A percentile compares a stretch with the other conserved stretches of the same genome.
phyloP scores from a whole-genome alignment of 2,888 invertebrate species.

The Epistrophe grossulariae region DNA sequence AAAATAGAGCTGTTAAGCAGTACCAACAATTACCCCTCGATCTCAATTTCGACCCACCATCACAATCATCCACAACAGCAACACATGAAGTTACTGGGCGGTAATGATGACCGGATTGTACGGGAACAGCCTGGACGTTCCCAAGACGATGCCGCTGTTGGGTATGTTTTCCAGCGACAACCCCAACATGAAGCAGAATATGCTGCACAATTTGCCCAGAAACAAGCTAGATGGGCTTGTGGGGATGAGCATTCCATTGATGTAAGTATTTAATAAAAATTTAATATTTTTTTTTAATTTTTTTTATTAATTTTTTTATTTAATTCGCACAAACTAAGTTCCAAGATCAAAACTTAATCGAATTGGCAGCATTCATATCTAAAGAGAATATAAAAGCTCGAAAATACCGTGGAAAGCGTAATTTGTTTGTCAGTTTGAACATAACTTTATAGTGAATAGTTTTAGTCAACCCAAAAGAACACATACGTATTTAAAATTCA shows the following conservation, averaged over 20 bases:
- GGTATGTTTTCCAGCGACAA: slow-evolving; percentile 93
- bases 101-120: slow-evolving; percentile 88
- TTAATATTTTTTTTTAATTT: too few relatives aligned
- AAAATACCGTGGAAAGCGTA: too few relatives aligned
- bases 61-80: slow-evolving; percentile 80
- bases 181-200: slow-evolving; percentile 93
- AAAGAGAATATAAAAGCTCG: too few relatives aligned
- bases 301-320: not conserved
- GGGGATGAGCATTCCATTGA: slow-evolving; percentile 95
- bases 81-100: slow-evolving; percentile 92
- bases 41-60: slow-evolving; percentile 82
- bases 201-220: slow-evolving; percentile 88
- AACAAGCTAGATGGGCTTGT: slow-evolving; percentile 92
- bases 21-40: slow-evolving; percentile 80
- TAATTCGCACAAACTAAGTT: too few relatives aligned
- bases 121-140: slow-evolving; percentile 82
- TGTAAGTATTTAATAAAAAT: slow-evolving; percentile 85
- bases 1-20: slow-evolving; percentile 84
- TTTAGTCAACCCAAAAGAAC: too few relatives aligned
- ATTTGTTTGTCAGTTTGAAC: too few relatives aligned
- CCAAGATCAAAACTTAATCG: too few relatives aligned
- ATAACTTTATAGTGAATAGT: too few relatives aligned
- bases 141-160: slow-evolving; percentile 96
- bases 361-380: too few relatives aligned
- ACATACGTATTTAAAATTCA: too few relatives aligned